Percentiles rank a stretch among this genome's conserved stretches.
Evolutionary conservation across 2,888 invertebrate genomes (phyloP).

Genomic region (Lymantria monacha): DNA sequence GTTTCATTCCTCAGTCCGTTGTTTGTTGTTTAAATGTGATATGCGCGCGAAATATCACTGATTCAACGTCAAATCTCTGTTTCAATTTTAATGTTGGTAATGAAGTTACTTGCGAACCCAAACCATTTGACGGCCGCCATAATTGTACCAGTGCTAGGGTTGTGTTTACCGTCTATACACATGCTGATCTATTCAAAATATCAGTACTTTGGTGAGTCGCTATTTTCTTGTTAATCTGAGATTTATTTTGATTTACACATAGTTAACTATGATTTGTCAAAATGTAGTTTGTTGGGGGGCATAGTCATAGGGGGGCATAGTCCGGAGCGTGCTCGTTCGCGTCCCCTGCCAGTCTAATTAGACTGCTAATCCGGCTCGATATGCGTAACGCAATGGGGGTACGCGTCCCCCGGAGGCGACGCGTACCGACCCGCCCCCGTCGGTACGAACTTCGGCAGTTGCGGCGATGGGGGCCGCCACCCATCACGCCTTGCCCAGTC

Average conservation of each 20-base stretch:
- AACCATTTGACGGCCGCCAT: slow-evolving; percentile 6
- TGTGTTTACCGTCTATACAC: too few relatives aligned
- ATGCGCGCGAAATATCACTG: slow-evolving; percentile 10
- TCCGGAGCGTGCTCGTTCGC: too few relatives aligned
- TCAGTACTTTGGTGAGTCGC: slow-evolving; percentile 17
- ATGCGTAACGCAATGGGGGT: too few relatives aligned
- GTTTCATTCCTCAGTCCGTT: not conserved
- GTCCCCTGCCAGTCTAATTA: too few relatives aligned
- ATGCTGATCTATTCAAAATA: slow-evolving; percentile 17
- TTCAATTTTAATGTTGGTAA: not conserved
- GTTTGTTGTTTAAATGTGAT: slow-evolving; percentile 12
- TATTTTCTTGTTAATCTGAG: slow-evolving; percentile 8
- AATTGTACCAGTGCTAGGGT: too few relatives aligned
- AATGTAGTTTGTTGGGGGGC: slow-evolving; percentile 21
- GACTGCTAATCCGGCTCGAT: too few relatives aligned
- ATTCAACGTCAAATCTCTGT: not conserved
- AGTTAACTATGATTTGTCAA: slow-evolving; percentile 16
- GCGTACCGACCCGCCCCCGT: too few relatives aligned
- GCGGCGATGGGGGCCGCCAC: too few relatives aligned
- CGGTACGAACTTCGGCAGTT: too few relatives aligned
- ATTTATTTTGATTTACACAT: slow-evolving; percentile 21
- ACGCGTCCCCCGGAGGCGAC: too few relatives aligned
- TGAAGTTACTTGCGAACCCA: slow-evolving; percentile 9
- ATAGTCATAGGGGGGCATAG: too few relatives aligned
- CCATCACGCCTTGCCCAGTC: too few relatives aligned